Percentiles rank a stretch among this genome's conserved stretches.
Evolutionary conservation across 2,113 vertebrate species (phyloP).

Genomic region (Apistogramma diplotaenia): DNA sequence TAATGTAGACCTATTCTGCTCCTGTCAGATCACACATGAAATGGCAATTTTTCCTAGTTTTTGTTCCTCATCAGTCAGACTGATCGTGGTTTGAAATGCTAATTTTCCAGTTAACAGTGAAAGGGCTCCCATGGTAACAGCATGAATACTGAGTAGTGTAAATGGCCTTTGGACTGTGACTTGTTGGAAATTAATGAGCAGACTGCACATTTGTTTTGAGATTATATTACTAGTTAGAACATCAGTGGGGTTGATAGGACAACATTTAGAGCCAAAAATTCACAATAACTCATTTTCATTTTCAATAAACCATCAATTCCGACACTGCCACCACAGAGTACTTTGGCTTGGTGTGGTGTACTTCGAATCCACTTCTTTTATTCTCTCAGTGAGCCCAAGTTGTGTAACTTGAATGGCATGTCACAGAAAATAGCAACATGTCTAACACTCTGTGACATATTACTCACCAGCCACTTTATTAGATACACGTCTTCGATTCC

Average conservation of each 20-base stretch:
- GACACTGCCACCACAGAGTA: background rate
- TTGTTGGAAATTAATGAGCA: background rate
- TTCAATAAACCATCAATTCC: too few relatives aligned
- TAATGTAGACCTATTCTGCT: background rate
- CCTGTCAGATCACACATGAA: slow-evolving; percentile 4
- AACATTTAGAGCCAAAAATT: background rate
- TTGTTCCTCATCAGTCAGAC: slow-evolving; percentile 13
- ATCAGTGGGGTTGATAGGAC: background rate
- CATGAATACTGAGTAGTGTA: slow-evolving; percentile 29
- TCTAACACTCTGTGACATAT: background rate
- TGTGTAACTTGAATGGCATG: background rate
- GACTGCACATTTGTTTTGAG: background rate
- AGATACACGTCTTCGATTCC: background rate
- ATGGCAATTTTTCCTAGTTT: background rate
- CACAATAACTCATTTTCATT: background rate
- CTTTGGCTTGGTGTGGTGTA: background rate
- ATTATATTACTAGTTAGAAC: background rate
- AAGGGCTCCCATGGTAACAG: slow-evolving; percentile 29
- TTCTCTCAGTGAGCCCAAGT: background rate
- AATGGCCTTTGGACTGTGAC: background rate
- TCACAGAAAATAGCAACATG: background rate
- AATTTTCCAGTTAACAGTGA: slow-evolving; percentile 41
- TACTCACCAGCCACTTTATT: background rate
- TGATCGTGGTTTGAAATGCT: slow-evolving; percentile 26
- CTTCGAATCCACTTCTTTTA: background rate